Base-by-base conservation (phyloP, 2,113 vertebrate genomes). In the Hucho hucho region DNA sequence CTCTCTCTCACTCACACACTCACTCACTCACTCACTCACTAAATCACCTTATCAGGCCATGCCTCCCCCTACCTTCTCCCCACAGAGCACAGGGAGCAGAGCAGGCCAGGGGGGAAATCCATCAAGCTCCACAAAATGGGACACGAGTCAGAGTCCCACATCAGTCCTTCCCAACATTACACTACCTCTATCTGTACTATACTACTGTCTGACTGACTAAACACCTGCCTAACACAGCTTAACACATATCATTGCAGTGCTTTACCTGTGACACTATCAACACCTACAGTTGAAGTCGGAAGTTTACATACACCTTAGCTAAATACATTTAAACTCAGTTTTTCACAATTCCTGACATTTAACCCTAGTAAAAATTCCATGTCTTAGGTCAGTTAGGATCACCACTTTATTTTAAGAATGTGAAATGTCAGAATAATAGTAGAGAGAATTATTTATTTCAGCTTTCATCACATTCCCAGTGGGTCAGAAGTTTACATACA, bases 21-120 rank as follows among this genome's bases (percentile, higher is more conserved):
- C 16, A 20, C 4, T n/a, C 16, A 58, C 12, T 13, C 6, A 58
- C 14, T n/a, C 13, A 20, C 14, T n/a, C 14, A 58, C 14, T 93
- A 93, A 94, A 94, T 94, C 90, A 93, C 90, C 91, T 90, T 89
- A 88, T 93, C 89, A 91, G 89, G 84, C 46, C 12, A 0, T 47
- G 46, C 46, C 46, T 47, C 46, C 11, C 61, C 85, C 86, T 87
- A 90, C 89, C 86, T 89, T 91, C 87, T 91, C 90, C 89, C 92
- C 86, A 88, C 91, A 91, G 92, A 92, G 91, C 89, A 87, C 83
- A 85, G 87, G 86, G 85, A 87, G 90, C 86, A 78, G 87, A 90
- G 89, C 88, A 85, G 85, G 46, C 46, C 46, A 80, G 72, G 75
- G 74, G 83, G 88, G 87, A 92, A 92, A 94, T 94, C 91, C 88